Conservation (phyloP, 1,140 invertebrate species). For the Microplitis mediator region DNA sequence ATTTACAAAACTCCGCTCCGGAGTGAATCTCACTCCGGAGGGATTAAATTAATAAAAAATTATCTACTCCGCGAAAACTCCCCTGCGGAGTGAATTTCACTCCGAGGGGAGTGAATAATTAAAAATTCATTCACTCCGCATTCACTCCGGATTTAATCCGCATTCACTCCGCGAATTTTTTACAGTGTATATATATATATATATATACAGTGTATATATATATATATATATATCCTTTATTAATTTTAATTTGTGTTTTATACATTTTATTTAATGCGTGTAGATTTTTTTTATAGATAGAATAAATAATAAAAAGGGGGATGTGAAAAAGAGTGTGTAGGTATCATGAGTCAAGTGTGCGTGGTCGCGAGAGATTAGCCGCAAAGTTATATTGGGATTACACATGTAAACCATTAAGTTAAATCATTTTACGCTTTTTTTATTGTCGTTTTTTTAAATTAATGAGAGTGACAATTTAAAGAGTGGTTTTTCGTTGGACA, state of each 20-base stretch:
- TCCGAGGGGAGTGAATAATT: too few species aligned
- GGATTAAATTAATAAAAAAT: too few species aligned
- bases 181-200: conserved; percentile 1
- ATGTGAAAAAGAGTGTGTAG: conserved; percentile 28
- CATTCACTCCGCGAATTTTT: too few species aligned
- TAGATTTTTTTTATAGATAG: conserved; percentile 1
- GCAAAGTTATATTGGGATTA: conserved; percentile 62
- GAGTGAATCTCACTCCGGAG: too few species aligned
- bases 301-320: conserved; percentile 42
- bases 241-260: not conserved
- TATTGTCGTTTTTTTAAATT: conserved; percentile 47
- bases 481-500: not conserved
- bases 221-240: conserved; percentile 1
- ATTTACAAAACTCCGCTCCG: too few species aligned
- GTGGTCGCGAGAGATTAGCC: conserved; percentile 60
- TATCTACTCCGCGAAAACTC: too few species aligned
- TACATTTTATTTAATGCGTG: too few species aligned
- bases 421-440: conserved; percentile 54
- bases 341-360: conserved; percentile 50
- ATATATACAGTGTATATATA: conserved; percentile 9
- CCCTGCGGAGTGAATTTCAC: too few species aligned
- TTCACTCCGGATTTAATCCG: too few species aligned
- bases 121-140: too few species aligned
- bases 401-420: conserved; percentile 63
- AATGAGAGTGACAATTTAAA: conserved; percentile 39